phyloP scores from a whole-genome alignment of 2,113 vertebrate species.

The Sminthopsis crassicaudata region DNA sequence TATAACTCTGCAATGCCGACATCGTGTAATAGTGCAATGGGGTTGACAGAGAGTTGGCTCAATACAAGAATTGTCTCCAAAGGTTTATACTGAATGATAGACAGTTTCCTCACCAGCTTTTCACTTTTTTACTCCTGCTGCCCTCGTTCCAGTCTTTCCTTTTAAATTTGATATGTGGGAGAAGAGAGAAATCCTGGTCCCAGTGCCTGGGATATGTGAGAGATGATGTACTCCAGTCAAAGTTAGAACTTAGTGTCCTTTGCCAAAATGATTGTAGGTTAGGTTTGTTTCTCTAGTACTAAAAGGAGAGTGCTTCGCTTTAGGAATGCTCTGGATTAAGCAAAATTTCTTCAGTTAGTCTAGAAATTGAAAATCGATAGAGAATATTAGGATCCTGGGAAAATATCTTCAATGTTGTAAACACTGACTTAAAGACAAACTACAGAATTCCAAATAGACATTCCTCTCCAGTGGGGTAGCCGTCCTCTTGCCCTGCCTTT shows the following conservation, averaged over 20 bases:
- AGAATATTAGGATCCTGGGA: neutral
- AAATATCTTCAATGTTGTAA: neutral
- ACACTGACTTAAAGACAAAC: neutral
- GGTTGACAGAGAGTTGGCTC: neutral
- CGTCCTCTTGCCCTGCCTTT: neutral
- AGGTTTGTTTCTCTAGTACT: neutral
- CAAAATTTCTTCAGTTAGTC: neutral
- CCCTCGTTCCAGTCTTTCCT: neutral
- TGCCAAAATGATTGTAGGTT: neutral
- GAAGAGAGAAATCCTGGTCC: neutral
- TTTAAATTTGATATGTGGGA: neutral
- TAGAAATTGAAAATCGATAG: neutral
- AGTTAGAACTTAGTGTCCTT: neutral
- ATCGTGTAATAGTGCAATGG: neutral
- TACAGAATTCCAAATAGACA: neutral
- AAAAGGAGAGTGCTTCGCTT: neutral
- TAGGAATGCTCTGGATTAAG: neutral
- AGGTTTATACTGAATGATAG: neutral
- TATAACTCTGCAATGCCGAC: neutral
- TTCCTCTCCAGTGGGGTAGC: constrained; percentile 14
- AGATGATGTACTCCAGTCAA: neutral
- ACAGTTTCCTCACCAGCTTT: neutral
- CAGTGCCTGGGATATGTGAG: neutral
- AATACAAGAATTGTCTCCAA: neutral
- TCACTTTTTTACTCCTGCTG: neutral